A percentile compares a stretch with the other conserved stretches of the same genome.
Conservation (phyloP, 2,888 invertebrate genomes). For the Apamea anceps region DNA sequence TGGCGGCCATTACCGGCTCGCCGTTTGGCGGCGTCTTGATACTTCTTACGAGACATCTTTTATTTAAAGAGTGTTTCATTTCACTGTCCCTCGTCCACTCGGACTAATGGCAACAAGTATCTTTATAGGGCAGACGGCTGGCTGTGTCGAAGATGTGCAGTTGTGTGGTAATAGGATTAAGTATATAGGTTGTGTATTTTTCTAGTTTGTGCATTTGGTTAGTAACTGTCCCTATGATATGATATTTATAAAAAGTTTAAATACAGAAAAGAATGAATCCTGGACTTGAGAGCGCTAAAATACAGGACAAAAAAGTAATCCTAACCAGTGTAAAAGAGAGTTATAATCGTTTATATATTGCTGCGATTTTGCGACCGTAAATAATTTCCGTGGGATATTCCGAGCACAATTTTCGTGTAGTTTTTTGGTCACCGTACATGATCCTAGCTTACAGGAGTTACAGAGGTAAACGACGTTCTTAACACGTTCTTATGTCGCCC, state of each 20-base stretch:
- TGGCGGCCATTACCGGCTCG: constrained; percentile 74
- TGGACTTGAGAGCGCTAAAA: neutral
- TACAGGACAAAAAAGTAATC: neutral
- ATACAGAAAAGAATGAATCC: neutral
- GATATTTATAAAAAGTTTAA: neutral
- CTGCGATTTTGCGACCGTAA: neutral
- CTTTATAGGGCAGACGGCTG: constrained; percentile 27
- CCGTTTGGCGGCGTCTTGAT: constrained; percentile 70
- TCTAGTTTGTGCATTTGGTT: neutral
- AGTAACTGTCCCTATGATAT: neutral
- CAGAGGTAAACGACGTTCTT: constrained; percentile 28
- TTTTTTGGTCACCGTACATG: constrained; percentile 20
- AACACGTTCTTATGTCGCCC: constrained; percentile 37
- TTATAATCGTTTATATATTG: neutral
- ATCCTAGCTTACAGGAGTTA: constrained; percentile 27
- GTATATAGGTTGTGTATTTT: constrained; percentile 10
- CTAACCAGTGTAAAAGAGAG: neutral
- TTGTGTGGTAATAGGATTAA: constrained; percentile 32
- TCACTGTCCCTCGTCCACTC: constrained; percentile 65
- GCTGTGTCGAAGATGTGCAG: constrained; percentile 25
- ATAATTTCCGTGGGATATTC: neutral
- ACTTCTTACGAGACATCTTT: constrained; percentile 76
- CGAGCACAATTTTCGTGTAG: constrained; percentile 10
- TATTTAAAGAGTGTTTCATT: constrained; percentile 81
- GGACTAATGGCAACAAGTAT: constrained; percentile 57